Conservation (phyloP, 1,140 invertebrate species). For the Penaeus japonicus region DNA sequence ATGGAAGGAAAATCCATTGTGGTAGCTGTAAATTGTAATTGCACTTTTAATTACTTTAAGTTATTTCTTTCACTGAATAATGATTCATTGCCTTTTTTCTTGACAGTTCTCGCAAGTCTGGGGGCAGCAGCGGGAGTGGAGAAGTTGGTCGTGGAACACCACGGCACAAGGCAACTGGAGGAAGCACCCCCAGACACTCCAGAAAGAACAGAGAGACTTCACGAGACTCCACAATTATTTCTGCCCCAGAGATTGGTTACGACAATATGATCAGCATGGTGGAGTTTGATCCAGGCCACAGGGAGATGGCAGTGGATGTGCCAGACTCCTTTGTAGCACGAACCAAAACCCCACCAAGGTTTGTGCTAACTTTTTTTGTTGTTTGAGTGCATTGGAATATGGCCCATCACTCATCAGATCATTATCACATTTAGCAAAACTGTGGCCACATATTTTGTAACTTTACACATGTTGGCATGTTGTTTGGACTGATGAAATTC, state of each 20-base stretch:
- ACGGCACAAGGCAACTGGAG: conserved; percentile 33
- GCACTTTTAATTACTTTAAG: too few species aligned
- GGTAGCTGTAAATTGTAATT: too few species aligned
- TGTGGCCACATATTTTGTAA: too few species aligned
- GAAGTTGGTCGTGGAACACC: conserved; percentile 54
- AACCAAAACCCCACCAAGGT: conserved; percentile 90
- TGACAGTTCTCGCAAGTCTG: conserved; percentile 59
- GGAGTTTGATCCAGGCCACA: conserved; percentile 65
- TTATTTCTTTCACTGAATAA: too few species aligned
- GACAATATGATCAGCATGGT: conserved; percentile 63
- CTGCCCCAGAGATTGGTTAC: conserved; percentile 61
- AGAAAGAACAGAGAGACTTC: conserved; percentile 24
- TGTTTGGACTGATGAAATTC: too few species aligned
- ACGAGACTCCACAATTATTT: conserved; percentile 25
- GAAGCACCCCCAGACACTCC: conserved; percentile 51
- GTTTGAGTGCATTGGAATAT: too few species aligned
- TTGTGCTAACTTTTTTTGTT: conserved; percentile 63
- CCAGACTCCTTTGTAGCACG: conserved; percentile 92
- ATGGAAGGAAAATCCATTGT: too few species aligned
- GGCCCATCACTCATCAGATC: too few species aligned
- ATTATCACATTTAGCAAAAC: too few species aligned
- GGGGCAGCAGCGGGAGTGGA: conserved; percentile 58
- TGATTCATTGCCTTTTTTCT: neutral
- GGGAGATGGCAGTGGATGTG: conserved; percentile 97
- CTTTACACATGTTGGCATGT: too few species aligned